phyloP scores from a whole-genome alignment of 2,113 vertebrate genomes.

The Lipotes vexillifer region DNA sequence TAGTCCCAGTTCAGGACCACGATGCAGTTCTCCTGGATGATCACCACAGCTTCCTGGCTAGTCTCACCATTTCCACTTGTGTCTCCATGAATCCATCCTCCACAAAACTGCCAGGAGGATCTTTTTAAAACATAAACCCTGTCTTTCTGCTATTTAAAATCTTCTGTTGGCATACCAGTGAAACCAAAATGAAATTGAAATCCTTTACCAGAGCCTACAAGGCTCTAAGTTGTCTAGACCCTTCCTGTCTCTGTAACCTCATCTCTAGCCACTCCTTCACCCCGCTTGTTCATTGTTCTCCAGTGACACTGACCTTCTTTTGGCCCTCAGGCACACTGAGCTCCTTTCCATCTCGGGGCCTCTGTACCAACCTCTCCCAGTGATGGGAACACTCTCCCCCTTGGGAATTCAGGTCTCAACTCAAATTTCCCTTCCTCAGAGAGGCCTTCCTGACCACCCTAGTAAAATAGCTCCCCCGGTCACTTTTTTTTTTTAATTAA shows the following conservation, averaged over 20 bases:
- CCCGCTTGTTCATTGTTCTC: background rate
- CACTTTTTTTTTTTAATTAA: background rate
- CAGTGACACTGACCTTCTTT: background rate
- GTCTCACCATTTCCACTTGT: background rate
- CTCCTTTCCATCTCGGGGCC: background rate
- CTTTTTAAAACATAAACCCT: background rate
- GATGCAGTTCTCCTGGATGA: background rate
- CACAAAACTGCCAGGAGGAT: background rate
- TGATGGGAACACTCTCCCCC: background rate
- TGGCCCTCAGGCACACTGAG: background rate
- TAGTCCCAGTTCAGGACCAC: background rate
- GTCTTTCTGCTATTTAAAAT: background rate
- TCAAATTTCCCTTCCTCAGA: background rate
- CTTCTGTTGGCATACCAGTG: background rate
- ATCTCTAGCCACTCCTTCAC: background rate
- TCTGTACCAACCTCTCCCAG: background rate
- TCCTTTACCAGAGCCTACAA: background rate
- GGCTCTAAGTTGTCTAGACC: background rate
- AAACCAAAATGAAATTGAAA: background rate
- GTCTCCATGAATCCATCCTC: background rate
- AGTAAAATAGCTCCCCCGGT: background rate
- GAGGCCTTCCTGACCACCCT: background rate
- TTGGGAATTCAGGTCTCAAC: background rate
- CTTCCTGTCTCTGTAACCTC: background rate
- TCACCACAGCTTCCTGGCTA: background rate